Base-by-base conservation (phyloP, 2,797 vertebrate genomes). In the Xyrichtys novacula region DNA sequence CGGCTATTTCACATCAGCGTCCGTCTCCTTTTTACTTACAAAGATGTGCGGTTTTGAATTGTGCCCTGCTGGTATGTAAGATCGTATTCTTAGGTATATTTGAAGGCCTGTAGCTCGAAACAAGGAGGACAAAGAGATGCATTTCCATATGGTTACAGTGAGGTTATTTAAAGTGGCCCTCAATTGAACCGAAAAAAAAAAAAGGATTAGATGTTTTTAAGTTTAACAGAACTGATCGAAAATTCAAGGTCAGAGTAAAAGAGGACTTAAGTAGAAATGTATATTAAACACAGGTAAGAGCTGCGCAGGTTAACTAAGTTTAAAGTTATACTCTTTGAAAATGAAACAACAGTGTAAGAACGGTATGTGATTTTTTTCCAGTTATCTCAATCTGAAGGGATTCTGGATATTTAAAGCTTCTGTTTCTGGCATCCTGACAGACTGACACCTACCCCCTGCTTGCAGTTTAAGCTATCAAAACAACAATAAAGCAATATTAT, bases 161-260 rank as follows among this genome's bases (percentile, higher is more conserved):
- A 39, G 20, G 56, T 57, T 38, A 31, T 25, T 57, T 44, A 31
- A 31, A 4, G 16, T 32, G 39, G 43, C 57, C 49, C 36, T 39
- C 14, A 60, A 60, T 53, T 46, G 32, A 72, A 80, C 52, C 56
- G 11, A 32, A 42, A 20, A 42, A n/a, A 63, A 58, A 20, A 42
- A n/a, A 63, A 58, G 61, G 48, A 66, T 74, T 56, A 63, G 50
- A 74, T 26, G 38, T 20, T 47, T 12, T 19, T 34, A 36, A 50
- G 58, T 57, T 70, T 26, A 74, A 76, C 76, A 42, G 39, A 48
- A 40, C 50, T 44, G 17, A 39, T 61, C 19, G 10, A 22, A 62
- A 60, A 61, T 58, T 17, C 61, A 0, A 12, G 20, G 25, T 28
- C 22, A 16, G 38, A 36, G 20, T 28, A 11, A 19, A 59, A 36